Evolutionary conservation across 2,888 invertebrate species (phyloP).

Genomic region (Scelioninae gen. 2): DNA sequence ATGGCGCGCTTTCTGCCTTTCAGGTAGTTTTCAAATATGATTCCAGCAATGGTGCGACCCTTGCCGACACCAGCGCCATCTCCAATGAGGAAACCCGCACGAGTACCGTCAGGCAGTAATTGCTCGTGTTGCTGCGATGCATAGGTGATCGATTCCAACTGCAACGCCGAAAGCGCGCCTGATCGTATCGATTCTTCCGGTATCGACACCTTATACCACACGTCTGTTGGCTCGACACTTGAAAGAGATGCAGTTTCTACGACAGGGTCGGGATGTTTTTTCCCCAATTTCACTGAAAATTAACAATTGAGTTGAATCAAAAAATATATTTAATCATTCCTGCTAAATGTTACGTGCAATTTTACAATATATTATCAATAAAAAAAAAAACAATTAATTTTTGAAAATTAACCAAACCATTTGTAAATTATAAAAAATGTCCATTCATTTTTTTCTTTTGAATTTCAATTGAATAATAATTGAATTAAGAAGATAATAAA

Average conservation of each 20-base stretch:
- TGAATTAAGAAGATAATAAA: too few relatives aligned
- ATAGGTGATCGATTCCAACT: slow-evolving; percentile 97
- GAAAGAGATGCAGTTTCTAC: slow-evolving; percentile 99
- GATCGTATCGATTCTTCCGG: slow-evolving; percentile 90
- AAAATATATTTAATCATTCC: too few relatives aligned
- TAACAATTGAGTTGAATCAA: too few relatives aligned
- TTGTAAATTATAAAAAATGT: too few relatives aligned
- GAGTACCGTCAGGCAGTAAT: slow-evolving; percentile 88
- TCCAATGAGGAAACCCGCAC: slow-evolving; percentile 97
- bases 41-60: slow-evolving; percentile 97
- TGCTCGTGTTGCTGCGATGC: slow-evolving; percentile 97
- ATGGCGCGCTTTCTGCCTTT: slow-evolving; percentile 96
- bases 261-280: slow-evolving; percentile 98
- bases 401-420: too few relatives aligned
- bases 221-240: slow-evolving; percentile 95
- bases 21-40: slow-evolving; percentile 97
- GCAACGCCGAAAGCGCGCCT: slow-evolving; percentile 94
- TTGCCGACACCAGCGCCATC: slow-evolving; percentile 99
- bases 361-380: too few relatives aligned
- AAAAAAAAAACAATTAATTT: too few relatives aligned
- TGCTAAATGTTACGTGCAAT: too few relatives aligned
- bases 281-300: slow-evolving; percentile 83
- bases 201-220: slow-evolving; percentile 89
- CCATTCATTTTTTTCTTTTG: too few relatives aligned
- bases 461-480: too few relatives aligned